Percentiles rank a stretch among this genome's conserved stretches.
These are phyloP conservation scores for Malacosoma neustria DNA, from an alignment of 2,888 invertebrate genomes.

Conservation along the genomic window DNA sequence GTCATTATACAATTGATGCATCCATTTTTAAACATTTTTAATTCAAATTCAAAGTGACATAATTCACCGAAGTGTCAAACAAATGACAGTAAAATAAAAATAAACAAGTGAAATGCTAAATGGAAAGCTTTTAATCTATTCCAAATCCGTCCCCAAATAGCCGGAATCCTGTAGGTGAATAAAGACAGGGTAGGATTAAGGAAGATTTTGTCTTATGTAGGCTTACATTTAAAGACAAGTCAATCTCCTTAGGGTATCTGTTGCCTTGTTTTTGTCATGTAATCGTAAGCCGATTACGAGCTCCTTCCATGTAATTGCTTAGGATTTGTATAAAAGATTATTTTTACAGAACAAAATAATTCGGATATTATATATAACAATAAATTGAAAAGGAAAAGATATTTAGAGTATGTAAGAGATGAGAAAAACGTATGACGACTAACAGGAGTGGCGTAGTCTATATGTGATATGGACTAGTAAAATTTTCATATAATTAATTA, in stretches of 20 bases:
- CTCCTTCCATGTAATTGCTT: neutral
- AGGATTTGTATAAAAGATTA: neutral
- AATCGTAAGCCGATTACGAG: neutral
- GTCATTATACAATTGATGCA: too few species aligned
- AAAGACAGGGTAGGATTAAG: slow-evolving; percentile 39
- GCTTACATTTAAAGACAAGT: slow-evolving; percentile 36
- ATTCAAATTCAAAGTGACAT: neutral
- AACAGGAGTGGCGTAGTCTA: too few species aligned
- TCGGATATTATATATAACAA: too few species aligned
- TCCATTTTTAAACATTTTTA: neutral
- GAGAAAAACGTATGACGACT: too few species aligned
- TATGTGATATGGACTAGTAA: too few species aligned
- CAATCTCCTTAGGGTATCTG: slow-evolving; percentile 20
- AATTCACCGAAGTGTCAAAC: neutral
- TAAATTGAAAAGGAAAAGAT: too few species aligned
- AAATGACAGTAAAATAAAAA: slow-evolving; percentile 2
- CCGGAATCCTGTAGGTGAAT: slow-evolving; percentile 29
- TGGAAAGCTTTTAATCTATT: slow-evolving; percentile 36
- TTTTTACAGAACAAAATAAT: too few species aligned
- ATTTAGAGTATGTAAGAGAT: too few species aligned
- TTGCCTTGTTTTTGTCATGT: neutral
- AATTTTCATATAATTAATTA: too few species aligned
- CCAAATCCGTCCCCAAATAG: slow-evolving; percentile 47
- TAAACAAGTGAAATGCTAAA: slow-evolving; percentile 19
- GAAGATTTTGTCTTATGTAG: slow-evolving; percentile 49